Conservation (phyloP, 2,113 vertebrate species). For the Crotalus viridis region DNA sequence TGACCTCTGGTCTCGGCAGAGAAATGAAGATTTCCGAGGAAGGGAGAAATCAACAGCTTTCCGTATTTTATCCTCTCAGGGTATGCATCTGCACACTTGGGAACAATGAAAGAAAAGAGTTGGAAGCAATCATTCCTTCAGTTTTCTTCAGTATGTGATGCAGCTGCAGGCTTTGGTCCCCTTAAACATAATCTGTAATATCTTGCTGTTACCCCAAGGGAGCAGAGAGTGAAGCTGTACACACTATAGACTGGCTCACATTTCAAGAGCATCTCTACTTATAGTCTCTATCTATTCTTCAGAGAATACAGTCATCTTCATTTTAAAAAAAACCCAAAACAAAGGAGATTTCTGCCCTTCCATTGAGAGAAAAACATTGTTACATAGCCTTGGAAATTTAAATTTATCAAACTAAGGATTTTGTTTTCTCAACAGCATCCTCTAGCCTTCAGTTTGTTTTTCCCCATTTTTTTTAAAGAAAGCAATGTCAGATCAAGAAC, state of each 20-base stretch:
- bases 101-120: not conserved
- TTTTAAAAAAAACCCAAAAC: not conserved
- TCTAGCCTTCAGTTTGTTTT: not conserved
- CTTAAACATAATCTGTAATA: not conserved
- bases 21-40: not conserved
- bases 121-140: fast-evolving
- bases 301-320: constrained; percentile 1
- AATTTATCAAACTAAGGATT: not conserved
- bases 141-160: not conserved
- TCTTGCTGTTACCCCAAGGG: constrained; percentile 5
- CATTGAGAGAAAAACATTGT: not conserved
- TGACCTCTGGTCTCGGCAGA: not conserved
- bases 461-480: not conserved
- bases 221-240: not conserved
- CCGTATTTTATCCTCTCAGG: fast-evolving
- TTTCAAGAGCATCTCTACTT: not conserved
- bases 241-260: not conserved
- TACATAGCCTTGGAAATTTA: not conserved
- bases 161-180: not conserved
- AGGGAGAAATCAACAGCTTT: not conserved
- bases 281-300: not conserved
- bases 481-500: not conserved
- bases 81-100: fast-evolving
- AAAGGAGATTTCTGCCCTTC: constrained; percentile 8
- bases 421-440: not conserved